A percentile compares a stretch with the other conserved stretches of the same genome.
Evolutionary conservation across 1,140 invertebrate genomes (phyloP).

Genomic region (Chironomus striatipennis): DNA sequence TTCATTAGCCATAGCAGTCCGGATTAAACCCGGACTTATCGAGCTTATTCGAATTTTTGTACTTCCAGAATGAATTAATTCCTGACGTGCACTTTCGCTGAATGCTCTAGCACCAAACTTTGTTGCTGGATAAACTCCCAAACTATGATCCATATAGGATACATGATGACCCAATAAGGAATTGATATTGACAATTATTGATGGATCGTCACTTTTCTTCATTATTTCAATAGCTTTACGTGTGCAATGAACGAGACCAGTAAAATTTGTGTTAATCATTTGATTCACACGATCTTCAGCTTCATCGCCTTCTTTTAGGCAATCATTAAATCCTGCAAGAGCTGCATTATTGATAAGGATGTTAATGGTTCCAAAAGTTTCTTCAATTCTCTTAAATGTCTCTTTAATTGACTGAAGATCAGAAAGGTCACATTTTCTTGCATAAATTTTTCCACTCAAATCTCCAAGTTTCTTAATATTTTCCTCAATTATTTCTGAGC

Average conservation of each 20-base stretch:
- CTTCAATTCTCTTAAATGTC: conserved; percentile 43
- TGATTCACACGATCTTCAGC: not conserved
- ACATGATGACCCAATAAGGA: not conserved
- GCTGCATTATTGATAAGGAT: conserved; percentile 38
- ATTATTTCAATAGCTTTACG: conserved; percentile 49
- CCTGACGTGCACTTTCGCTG: not conserved
- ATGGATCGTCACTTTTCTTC: conserved; percentile 42
- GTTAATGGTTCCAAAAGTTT: conserved; percentile 33
- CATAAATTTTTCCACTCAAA: conserved; percentile 34
- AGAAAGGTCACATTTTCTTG: conserved; percentile 46
- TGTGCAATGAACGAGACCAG: conserved; percentile 46
- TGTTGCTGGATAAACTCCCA: not conserved
- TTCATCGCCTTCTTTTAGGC: not conserved
- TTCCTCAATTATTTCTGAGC: not conserved
- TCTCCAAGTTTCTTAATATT: not conserved
- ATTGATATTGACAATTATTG: conserved; percentile 47
- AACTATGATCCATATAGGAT: not conserved
- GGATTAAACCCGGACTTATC: not conserved
- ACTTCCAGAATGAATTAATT: not conserved
- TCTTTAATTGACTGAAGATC: conserved; percentile 47
- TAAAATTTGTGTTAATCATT: conserved; percentile 48
- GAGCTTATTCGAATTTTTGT: not conserved
- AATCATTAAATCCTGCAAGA: not conserved
- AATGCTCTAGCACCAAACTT: not conserved
- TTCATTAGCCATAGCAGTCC: not conserved